Evolutionary conservation across 2,888 invertebrate species (phyloP).

Genomic region (Caenorhabditis virilis): DNA sequence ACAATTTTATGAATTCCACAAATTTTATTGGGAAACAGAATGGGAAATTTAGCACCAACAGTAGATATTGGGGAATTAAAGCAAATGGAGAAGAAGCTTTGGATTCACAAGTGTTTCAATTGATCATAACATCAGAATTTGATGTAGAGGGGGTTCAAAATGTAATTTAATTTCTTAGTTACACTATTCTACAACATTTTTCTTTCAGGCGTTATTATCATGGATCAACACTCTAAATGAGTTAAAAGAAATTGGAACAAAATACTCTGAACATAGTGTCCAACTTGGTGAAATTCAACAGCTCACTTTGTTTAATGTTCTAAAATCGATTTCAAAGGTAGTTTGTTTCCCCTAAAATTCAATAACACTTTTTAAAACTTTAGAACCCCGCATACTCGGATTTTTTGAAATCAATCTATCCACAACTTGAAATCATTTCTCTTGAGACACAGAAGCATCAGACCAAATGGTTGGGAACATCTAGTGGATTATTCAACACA

Average conservation of each 20-base stretch:
- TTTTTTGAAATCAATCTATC: constrained; percentile 1
- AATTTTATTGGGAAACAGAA: constrained; percentile 3
- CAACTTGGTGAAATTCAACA: constrained; percentile 13
- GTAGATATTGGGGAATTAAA: constrained; percentile 1
- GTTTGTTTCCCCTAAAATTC: too few species aligned
- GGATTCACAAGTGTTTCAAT: constrained; percentile 22
- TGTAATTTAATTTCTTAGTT: neutral
- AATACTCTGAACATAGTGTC: neutral
- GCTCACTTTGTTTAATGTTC: constrained; percentile 17
- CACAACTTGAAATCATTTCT: constrained; percentile 12
- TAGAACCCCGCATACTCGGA: neutral
- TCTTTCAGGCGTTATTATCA: constrained; percentile 14
- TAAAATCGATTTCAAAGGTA: constrained; percentile 10
- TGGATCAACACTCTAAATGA: constrained; percentile 17
- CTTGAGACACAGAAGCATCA: constrained; percentile 20
- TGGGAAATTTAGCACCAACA: neutral
- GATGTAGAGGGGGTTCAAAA: neutral
- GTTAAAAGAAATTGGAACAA: constrained; percentile 13
- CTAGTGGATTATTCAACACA: neutral
- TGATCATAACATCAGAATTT: constrained; percentile 7
- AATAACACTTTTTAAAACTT: too few species aligned
- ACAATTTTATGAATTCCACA: neutral
- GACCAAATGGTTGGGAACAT: constrained; percentile 14
- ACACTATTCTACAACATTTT: neutral
- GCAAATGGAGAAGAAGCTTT: constrained; percentile 1